Evolutionary conservation across 2,113 vertebrate genomes (phyloP).

Genomic region (Ifrita kowaldi): DNA sequence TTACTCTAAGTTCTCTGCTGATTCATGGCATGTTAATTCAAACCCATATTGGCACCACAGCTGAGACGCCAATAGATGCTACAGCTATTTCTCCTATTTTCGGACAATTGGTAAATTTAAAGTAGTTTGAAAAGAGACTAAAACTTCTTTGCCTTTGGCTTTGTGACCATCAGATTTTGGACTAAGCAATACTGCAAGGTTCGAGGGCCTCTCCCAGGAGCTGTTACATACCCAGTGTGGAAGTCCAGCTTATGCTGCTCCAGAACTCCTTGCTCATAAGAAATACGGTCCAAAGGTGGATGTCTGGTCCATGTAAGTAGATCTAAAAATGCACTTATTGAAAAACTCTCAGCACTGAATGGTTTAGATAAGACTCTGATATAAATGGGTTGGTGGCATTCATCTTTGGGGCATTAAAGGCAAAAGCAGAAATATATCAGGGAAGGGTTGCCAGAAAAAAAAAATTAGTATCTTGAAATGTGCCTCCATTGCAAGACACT

Average conservation of each 20-base stretch:
- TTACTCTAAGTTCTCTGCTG: neutral
- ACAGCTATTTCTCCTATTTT: neutral
- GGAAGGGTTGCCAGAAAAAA: neutral
- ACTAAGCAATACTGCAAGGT: constrained; percentile 82
- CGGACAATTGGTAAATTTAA: neutral
- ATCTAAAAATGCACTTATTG: neutral
- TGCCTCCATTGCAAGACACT: neutral
- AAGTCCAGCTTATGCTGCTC: constrained; percentile 82
- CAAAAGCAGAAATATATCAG: neutral
- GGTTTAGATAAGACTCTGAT: neutral
- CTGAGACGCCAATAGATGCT: neutral
- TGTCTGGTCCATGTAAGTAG: constrained; percentile 84
- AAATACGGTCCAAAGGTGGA: constrained; percentile 86
- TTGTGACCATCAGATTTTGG: constrained; percentile 78
- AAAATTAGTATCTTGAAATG: neutral
- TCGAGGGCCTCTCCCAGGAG: constrained; percentile 77
- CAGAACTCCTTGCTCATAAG: constrained; percentile 83
- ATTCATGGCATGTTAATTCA: neutral
- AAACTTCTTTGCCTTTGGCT: neutral
- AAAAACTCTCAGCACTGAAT: neutral
- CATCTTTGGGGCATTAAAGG: neutral
- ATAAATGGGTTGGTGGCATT: neutral
- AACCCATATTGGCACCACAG: neutral
- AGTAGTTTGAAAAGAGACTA: neutral
- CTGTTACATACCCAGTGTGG: constrained; percentile 81